Percentiles rank a stretch among this genome's conserved stretches.
phyloP scores from a whole-genome alignment of 2,888 invertebrate species.

The Oscheius sp. region DNA sequence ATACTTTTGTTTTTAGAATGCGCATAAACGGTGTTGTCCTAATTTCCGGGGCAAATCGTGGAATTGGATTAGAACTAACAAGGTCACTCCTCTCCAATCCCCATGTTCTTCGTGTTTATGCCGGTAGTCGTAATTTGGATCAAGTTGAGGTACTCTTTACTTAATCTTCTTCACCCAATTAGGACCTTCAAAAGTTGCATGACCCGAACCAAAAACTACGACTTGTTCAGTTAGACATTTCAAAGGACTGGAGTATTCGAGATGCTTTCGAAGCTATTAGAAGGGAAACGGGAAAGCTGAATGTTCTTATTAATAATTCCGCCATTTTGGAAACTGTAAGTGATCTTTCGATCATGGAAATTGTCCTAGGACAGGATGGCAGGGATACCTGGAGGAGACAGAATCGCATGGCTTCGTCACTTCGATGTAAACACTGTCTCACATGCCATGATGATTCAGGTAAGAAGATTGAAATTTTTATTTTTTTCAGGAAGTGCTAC shows the following conservation, averaged over 20 bases:
- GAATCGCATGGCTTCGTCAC: slow-evolving; percentile 23
- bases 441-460: slow-evolving; percentile 29
- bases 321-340: slow-evolving; percentile 28
- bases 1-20: too few species aligned
- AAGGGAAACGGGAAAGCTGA: slow-evolving; percentile 20
- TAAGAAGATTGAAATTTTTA: too few species aligned
- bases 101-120: slow-evolving; percentile 20
- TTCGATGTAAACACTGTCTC: slow-evolving; percentile 29
- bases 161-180: neutral
- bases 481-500: slow-evolving; percentile 25
- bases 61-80: slow-evolving; percentile 29
- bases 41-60: slow-evolving; percentile 27
- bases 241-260: slow-evolving; percentile 27
- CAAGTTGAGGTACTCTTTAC: slow-evolving; percentile 11
- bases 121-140: slow-evolving; percentile 19
- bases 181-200: slow-evolving; percentile 9
- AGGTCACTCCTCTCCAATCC: slow-evolving; percentile 8
- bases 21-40: slow-evolving; percentile 23
- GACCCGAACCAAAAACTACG: slow-evolving; percentile 21
- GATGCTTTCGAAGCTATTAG: slow-evolving; percentile 17
- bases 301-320: slow-evolving; percentile 27
- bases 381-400: slow-evolving; percentile 23
- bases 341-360: neutral
- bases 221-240: slow-evolving; percentile 19
- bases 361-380: too few species aligned